These are phyloP conservation scores for Drosophila truncata DNA, from an alignment of 1,140 invertebrate genomes.

Conservation along the genomic window DNA sequence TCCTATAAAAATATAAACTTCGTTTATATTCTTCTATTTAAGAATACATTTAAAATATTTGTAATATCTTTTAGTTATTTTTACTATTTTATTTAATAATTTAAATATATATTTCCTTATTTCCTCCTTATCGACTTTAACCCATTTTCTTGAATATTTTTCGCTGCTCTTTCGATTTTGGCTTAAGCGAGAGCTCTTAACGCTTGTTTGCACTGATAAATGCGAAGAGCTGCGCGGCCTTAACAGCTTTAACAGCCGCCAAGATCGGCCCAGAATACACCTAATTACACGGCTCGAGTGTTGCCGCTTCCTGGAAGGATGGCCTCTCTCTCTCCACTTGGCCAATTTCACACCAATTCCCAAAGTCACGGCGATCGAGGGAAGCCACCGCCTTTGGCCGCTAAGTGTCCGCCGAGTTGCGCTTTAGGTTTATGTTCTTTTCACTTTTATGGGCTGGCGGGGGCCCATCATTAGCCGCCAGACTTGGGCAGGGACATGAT, in stretches of 20 bases:
- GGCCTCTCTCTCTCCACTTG: slow-evolving; percentile 7
- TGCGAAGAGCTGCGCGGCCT: slow-evolving; percentile 43
- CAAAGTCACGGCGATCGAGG: slow-evolving; percentile 26
- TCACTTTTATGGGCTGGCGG: slow-evolving; percentile 62
- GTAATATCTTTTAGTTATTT: too few species aligned
- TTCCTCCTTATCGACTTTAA: background rate
- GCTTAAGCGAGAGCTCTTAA: slow-evolving; percentile 57
- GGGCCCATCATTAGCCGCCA: slow-evolving; percentile 62
- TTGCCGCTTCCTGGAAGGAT: slow-evolving; percentile 64
- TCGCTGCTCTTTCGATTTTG: slow-evolving; percentile 32
- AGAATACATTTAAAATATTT: too few species aligned
- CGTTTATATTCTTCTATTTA: too few species aligned
- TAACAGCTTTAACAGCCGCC: slow-evolving; percentile 21
- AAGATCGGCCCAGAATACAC: slow-evolving; percentile 23
- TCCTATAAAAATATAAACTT: background rate
- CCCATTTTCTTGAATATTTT: slow-evolving; percentile 13
- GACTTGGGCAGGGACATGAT: slow-evolving; percentile 47
- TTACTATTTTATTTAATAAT: too few species aligned
- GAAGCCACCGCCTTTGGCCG: slow-evolving; percentile 18
- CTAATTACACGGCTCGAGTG: slow-evolving; percentile 66
- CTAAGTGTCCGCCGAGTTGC: slow-evolving; percentile 44
- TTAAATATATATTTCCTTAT: background rate
- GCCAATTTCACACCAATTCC: slow-evolving; percentile 81
- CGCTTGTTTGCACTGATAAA: slow-evolving; percentile 83
- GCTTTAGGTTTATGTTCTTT: slow-evolving; percentile 61